Evolutionary conservation across 2,888 invertebrate species (phyloP).

Genomic region (Cosmopolites sordidus): DNA sequence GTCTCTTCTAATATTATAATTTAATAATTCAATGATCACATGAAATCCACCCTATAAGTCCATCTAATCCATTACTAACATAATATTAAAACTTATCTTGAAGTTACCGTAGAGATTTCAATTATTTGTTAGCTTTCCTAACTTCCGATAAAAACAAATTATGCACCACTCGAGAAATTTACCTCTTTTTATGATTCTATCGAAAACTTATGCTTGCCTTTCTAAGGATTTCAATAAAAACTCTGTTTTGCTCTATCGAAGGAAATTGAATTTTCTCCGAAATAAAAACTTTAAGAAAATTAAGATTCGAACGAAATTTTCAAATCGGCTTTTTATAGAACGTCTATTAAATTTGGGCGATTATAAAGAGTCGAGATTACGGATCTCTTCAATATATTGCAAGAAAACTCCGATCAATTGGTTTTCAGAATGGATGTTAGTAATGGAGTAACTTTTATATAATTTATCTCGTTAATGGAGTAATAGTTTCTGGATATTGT

Average conservation of each 20-base stretch:
- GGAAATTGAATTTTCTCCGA: conserved; percentile 15
- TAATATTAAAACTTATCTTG: no score
- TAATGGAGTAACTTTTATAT: background rate
- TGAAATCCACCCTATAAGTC: no score
- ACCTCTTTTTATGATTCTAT: background rate
- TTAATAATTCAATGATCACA: no score
- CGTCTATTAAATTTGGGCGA: conserved; percentile 5
- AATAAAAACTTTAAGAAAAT: conserved; percentile 11
- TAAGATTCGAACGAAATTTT: conserved; percentile 11
- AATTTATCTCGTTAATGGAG: no score
- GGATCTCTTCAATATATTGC: background rate
- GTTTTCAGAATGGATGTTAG: no score
- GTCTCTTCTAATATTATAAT: no score
- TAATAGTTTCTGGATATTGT: no score
- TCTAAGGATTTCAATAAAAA: background rate
- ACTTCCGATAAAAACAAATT: background rate
- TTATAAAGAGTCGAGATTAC: conserved; percentile 1
- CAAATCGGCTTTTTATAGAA: conserved; percentile 14
- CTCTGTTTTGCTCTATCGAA: background rate
- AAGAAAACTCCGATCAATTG: no score
- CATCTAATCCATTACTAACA: no score
- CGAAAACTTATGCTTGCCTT: background rate
- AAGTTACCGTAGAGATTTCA: no score
- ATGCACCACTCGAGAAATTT: no score
- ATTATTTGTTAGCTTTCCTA: no score